A percentile compares a stretch with the other conserved stretches of the same genome.
phyloP scores from a whole-genome alignment of 92 coral and sea anemone genomes.

The Muricea muricata region DNA sequence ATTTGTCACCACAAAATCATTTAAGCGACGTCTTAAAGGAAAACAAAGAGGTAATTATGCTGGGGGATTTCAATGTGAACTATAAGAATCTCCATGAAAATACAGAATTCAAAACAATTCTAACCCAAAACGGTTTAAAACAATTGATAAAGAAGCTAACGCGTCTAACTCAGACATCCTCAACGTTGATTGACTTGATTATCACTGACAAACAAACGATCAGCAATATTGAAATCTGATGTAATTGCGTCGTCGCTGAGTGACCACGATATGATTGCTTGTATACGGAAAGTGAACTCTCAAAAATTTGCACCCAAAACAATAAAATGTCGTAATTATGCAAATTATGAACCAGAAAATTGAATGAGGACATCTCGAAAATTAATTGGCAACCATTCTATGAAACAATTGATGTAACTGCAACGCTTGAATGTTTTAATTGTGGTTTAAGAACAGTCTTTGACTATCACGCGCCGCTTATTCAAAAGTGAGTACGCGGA shows the following conservation, averaged over 20 bases:
- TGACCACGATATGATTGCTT: no score
- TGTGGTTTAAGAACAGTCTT: not conserved
- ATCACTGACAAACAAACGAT: constrained; percentile 16
- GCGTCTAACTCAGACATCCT: not conserved
- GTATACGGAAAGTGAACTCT: no score
- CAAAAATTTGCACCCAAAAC: no score
- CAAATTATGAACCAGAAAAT: not conserved
- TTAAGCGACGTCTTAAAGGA: constrained; percentile 16
- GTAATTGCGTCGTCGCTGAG: not conserved
- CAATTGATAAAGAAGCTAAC: constrained; percentile 1
- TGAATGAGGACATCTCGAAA: no score
- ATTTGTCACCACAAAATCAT: constrained; percentile 6
- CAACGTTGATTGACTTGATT: constrained; percentile 21
- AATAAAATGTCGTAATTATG: constrained; percentile 6
- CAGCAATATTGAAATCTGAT: not conserved
- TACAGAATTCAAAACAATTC: constrained; percentile 10
- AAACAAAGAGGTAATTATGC: constrained; percentile 14
- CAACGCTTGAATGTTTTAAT: not conserved
- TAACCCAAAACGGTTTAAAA: constrained; percentile 19
- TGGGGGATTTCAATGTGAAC: constrained; percentile 20
- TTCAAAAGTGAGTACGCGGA: not conserved
- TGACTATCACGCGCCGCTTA: not conserved
- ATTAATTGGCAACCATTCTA: constrained; percentile 5
- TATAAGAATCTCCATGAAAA: constrained; percentile 11
- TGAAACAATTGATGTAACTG: not conserved